These are phyloP conservation scores for Petrocephalus microphthalmus DNA, from an alignment of 2,113 vertebrate genomes.

Conservation along the genomic window DNA sequence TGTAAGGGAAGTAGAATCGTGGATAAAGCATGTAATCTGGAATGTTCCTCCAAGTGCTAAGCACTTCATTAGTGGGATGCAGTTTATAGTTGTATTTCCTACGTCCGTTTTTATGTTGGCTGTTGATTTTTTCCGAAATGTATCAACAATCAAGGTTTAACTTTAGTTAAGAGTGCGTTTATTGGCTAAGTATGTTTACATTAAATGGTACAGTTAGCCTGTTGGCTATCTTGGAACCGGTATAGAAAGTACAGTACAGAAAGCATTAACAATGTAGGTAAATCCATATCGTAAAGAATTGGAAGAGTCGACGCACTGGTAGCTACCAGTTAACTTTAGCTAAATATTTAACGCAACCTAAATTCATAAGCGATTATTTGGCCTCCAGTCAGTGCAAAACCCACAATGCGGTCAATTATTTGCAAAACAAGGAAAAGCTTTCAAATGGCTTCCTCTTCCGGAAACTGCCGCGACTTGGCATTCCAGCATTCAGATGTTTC, in stretches of 20 bases:
- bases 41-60: neutral
- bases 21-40: neutral
- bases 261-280: neutral
- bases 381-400: neutral
- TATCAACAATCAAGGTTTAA: neutral
- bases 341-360: neutral
- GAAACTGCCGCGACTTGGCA: neutral
- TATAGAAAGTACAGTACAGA: neutral
- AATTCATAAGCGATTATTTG: neutral
- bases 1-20: neutral
- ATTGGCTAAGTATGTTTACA: neutral
- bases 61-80: neutral
- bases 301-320: neutral
- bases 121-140: neutral
- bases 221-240: neutral
- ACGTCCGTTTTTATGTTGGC: neutral
- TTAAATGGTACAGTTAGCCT: neutral
- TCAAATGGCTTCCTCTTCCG: constrained; percentile 55
- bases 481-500: neutral
- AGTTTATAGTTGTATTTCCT: neutral
- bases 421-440: neutral
- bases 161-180: neutral
- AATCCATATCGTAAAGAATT: neutral
- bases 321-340: neutral
- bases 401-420: neutral